Percentiles rank a stretch among this genome's conserved stretches.
Evolutionary conservation across 92 coral and sea anemone genomes (phyloP).

Genomic region (Epizoanthus illoricatus): DNA sequence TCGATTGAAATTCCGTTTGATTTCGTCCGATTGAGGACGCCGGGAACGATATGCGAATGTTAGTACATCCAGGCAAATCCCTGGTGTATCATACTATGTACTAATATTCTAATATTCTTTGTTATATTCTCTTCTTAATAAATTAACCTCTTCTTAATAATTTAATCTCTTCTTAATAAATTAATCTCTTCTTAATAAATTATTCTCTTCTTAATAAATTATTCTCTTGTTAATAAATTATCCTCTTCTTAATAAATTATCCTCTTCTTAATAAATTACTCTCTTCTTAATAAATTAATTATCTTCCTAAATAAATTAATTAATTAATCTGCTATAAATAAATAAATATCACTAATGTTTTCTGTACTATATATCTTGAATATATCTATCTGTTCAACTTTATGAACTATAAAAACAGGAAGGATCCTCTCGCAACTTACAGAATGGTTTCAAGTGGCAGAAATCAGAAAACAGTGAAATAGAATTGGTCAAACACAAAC

Average conservation of each 20-base stretch:
- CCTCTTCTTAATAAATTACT: not conserved
- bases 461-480: not conserved
- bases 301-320: no score
- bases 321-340: not conserved
- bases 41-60: no score
- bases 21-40: no score
- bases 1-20: no score
- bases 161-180: not conserved
- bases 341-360: not conserved
- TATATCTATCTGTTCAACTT: not conserved
- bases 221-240: not conserved
- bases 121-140: not conserved
- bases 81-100: no score
- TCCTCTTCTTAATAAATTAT: not conserved
- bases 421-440: not conserved
- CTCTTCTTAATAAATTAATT: not conserved
- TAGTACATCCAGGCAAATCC: no score
- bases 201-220: not conserved
- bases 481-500: not conserved
- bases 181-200: not conserved
- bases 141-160: not conserved
- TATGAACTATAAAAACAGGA: not conserved
- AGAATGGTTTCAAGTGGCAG: slow-evolving; percentile 9
- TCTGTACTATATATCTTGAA: not conserved
- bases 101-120: no score